Evolutionary conservation across 1,140 invertebrate genomes (phyloP), one percentile per base, ranked within the genome.

Genomic region (Aleiodes sp.): DNA sequence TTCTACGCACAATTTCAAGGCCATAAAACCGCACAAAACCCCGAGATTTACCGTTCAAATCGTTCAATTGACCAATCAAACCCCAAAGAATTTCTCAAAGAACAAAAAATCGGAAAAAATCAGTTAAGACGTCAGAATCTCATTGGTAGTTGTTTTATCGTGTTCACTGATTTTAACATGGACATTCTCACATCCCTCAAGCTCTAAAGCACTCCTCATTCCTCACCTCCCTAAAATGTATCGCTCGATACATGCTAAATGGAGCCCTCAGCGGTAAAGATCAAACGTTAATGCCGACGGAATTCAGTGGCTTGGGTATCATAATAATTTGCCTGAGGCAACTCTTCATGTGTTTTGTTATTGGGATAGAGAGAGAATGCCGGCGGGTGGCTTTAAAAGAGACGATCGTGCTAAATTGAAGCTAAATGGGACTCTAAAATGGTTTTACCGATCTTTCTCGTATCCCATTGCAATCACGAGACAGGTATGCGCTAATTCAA

Each of bases 291-390:
- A 64, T 60, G 78, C 84, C 84, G 84, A 82, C 84, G 75, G 78
- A 69, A 85, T 85, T 84, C 80, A 83, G 79, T 84, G 84, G 84
- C 83, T 82, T 80, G 84, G 80, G 84, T 86, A 86, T 86, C 84
- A 85, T 85, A 86, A 85, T 86, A 86, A 86, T 86, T 85, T 85
- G 79, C 78, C 77, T 63, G 59, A 80, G 80, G 82, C 83, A 82
- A 80, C 82, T 83, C 82, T 81, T 84, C 83, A 52, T 12, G 46
- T 52, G 19, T 52, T 85, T 84, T 84, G 83, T n/a, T 84, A 84
- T 81, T 78, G 82, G 79, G 79, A 82, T 82, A 81, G 82, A 76
- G n/a, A n/a, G n/a, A n/a, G 80, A 79, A 82, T 59, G 82, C 82
- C 83, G 82, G 82, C 78, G 75, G 76, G 28, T 21, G 60, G 65